Percentiles rank a stretch among this genome's conserved stretches.
These are phyloP conservation scores for Yponomeuta cagnagella DNA, from an alignment of 2,888 invertebrate genomes.

Conservation along the genomic window DNA sequence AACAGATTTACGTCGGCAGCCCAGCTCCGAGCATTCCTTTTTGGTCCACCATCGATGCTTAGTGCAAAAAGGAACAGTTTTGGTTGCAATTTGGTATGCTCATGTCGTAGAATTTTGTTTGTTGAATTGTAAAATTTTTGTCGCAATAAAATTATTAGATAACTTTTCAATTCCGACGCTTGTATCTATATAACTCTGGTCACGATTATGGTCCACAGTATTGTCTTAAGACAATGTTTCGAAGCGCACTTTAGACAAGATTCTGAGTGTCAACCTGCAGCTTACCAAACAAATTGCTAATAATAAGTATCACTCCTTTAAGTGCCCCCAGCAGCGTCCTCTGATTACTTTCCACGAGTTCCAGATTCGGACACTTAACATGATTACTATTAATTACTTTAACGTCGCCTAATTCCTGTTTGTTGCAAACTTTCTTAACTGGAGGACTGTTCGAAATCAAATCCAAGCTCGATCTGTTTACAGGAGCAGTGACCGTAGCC, in stretches of 20 bases:
- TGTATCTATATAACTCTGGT: too few relatives aligned
- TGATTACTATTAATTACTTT: conserved; percentile 16
- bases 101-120: too few relatives aligned
- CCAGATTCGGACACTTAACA: conserved; percentile 9
- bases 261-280: neutral
- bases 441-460: neutral
- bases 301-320: neutral
- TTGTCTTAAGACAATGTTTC: too few relatives aligned
- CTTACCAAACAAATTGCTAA: neutral
- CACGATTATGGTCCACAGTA: too few relatives aligned
- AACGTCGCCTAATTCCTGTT: conserved; percentile 10
- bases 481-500: neutral
- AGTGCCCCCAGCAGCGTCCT: neutral
- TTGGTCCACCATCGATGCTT: neutral
- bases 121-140: too few relatives aligned
- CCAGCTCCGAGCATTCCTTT: neutral
- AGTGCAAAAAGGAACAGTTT: neutral
- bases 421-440: conserved; percentile 5
- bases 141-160: too few relatives aligned
- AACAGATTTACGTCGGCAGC: conserved; percentile 8
- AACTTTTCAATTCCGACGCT: too few relatives aligned
- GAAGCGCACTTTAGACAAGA: too few relatives aligned
- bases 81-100: too few relatives aligned
- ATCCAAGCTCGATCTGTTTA: conserved; percentile 9
- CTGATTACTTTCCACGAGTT: neutral